Conservation (phyloP, 2,797 vertebrate genomes). For the Botia almorhae region DNA sequence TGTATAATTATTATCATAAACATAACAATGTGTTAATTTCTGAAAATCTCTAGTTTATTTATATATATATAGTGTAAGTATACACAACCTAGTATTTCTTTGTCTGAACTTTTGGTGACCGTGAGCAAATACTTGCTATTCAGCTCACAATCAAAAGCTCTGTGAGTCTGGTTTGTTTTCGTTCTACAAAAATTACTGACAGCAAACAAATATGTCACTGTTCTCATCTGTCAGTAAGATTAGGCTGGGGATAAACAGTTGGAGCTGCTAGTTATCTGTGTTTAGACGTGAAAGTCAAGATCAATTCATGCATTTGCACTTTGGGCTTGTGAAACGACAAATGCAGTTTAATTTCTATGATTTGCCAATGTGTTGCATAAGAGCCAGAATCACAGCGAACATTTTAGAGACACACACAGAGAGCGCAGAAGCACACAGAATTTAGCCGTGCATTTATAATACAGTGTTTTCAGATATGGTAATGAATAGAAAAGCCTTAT, state of each 20-base stretch:
- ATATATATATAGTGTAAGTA: neutral
- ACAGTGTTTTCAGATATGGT: too few relatives aligned
- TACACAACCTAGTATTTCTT: neutral
- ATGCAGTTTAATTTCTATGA: neutral
- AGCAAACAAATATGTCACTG: constrained; percentile 33
- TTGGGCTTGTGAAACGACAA: neutral
- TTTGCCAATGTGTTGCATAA: constrained; percentile 3
- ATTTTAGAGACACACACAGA: neutral
- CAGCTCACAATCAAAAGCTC: constrained; percentile 27
- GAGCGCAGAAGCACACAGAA: neutral
- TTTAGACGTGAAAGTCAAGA: neutral
- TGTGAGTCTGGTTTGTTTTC: constrained; percentile 41
- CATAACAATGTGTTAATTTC: too few relatives aligned
- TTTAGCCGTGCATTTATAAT: neutral
- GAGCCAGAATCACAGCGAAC: neutral
- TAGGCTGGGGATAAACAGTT: constrained; percentile 1
- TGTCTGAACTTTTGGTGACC: neutral
- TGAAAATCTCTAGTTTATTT: neutral
- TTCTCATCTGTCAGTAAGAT: constrained; percentile 17
- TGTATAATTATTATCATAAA: too few relatives aligned
- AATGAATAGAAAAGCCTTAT: too few relatives aligned
- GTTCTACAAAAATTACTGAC: constrained; percentile 43
- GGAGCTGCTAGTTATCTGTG: neutral
- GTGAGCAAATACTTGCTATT: constrained; percentile 35
- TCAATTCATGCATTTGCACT: neutral